Base-by-base conservation (phyloP, 2,797 vertebrate species). In the Mus minutoides region DNA sequence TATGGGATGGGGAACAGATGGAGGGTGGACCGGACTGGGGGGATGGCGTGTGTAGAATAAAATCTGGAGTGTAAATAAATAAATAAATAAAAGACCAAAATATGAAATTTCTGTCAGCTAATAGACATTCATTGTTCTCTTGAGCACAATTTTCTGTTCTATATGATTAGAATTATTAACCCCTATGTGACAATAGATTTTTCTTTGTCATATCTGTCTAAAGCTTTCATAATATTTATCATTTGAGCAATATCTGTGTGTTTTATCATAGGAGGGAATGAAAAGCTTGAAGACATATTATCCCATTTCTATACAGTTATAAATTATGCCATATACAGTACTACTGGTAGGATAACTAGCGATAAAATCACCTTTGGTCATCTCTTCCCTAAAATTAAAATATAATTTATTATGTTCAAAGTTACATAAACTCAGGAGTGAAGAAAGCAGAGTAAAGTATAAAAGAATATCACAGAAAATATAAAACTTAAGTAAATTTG, bases 141-240 rank as follows among this genome's bases (percentile, higher is more conserved):
- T 83, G 31, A 96, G 77, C 26, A 96, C 75, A 97, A 95, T 67
- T 0, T 0, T 13, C 93, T 89, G 52, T 78, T 46, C 77, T 91
- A 1, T 31, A 37, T 49, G 73, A 96, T 91, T 85, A 94, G 13
- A 96, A 98, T 96, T 52, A 97, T 86, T 91, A 92, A 16, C 46
- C 31, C 8, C 17, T 84, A 91, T 12, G 67, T 97, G 92, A 96
- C 73, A 98, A 97, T 10, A 67, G 43, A 34, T 31, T 40, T 94
- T 80, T 56, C 14, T 89, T 71, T 17, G 19, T 54, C 71, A 92
- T 40, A 88, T 96, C 91, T 88, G 26, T 88, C 90, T 97, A 92
- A 93, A 97, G 22, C 26, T 90, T 87, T 56, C 54, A 92, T 24
- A 92, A 84, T 96, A 90, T 97, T 94, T 95, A 92, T 54, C 88